Evolutionary conservation across 2,113 vertebrate species (phyloP).

Genomic region (Collichthys lucidus): DNA sequence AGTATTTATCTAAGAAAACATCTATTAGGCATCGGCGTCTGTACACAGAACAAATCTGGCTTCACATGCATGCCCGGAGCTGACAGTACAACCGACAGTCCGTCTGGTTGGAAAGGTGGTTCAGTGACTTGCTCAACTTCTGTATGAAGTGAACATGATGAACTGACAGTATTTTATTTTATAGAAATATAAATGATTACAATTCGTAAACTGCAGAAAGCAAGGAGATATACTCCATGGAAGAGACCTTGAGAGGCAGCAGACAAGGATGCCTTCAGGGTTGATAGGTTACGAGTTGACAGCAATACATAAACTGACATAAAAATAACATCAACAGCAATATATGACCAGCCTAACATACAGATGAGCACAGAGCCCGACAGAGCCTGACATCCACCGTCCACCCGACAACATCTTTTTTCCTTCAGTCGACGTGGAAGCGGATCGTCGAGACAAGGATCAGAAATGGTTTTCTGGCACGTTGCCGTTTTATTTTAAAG

Average conservation of each 20-base stretch:
- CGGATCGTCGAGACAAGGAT: too few relatives aligned
- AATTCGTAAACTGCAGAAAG: background rate
- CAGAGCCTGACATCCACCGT: too few relatives aligned
- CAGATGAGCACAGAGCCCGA: too few relatives aligned
- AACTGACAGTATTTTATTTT: background rate
- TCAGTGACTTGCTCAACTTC: slow-evolving; percentile 2
- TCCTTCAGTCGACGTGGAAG: too few relatives aligned
- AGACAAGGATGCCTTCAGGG: background rate
- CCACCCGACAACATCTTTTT: too few relatives aligned
- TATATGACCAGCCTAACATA: background rate
- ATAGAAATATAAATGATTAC: background rate
- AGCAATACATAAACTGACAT: background rate
- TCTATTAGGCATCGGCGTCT: background rate
- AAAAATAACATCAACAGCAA: background rate
- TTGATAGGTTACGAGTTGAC: background rate
- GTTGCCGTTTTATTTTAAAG: too few relatives aligned
- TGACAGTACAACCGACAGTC: background rate
- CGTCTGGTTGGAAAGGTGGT: background rate
- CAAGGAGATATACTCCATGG: background rate
- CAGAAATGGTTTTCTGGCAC: too few relatives aligned
- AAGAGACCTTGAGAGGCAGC: background rate
- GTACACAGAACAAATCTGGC: background rate
- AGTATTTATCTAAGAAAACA: slow-evolving; percentile 24
- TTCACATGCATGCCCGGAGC: background rate
- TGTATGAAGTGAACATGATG: too few relatives aligned